Evolutionary conservation across 2,113 vertebrate genomes (phyloP).

Genomic region (Pomatostomus ruficeps): DNA sequence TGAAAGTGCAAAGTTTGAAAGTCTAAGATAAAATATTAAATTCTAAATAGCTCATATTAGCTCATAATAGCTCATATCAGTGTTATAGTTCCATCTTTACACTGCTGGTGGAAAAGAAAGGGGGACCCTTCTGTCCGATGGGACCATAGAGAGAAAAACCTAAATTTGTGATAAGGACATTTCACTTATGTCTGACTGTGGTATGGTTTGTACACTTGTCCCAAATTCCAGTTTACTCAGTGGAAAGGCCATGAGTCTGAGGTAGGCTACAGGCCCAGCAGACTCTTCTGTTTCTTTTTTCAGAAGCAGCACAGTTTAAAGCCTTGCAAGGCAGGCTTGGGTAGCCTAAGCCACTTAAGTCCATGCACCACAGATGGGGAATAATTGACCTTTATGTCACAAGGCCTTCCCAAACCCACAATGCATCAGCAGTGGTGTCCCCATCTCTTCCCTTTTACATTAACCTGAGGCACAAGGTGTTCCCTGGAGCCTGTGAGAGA

Average conservation of each 20-base stretch:
- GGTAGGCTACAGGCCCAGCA: neutral
- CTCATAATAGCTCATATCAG: neutral
- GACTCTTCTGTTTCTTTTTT: neutral
- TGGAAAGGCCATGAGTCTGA: neutral
- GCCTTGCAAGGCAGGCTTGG: neutral
- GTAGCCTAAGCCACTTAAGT: neutral
- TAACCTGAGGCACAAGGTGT: neutral
- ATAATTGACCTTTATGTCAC: neutral
- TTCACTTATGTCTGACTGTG: neutral
- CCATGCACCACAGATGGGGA: neutral
- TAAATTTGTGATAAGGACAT: neutral
- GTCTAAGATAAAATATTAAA: neutral
- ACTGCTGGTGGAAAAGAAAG: neutral
- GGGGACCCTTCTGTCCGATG: fast-evolving
- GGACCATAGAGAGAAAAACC: neutral
- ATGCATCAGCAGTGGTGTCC: neutral
- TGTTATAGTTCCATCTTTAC: neutral
- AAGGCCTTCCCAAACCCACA: neutral
- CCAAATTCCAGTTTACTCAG: neutral
- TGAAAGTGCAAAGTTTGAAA: neutral
- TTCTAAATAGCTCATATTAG: neutral
- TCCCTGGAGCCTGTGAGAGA: fast-evolving
- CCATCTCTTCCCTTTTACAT: neutral
- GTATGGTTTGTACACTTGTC: neutral
- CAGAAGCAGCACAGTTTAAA: neutral